Conservation (phyloP, 1,140 invertebrate genomes). For the Heliconius melpomene region DNA sequence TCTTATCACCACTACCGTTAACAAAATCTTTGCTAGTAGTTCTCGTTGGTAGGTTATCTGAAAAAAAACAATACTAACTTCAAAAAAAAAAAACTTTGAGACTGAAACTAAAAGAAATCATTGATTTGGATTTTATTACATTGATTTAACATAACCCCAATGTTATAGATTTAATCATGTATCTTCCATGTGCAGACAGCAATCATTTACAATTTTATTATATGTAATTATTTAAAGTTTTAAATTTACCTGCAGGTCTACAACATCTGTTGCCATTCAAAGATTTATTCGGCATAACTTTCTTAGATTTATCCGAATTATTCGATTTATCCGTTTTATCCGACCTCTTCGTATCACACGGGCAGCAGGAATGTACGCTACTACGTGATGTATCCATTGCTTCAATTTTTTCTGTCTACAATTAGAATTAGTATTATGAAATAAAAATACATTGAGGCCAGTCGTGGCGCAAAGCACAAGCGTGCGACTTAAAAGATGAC, state of each 20-base stretch:
- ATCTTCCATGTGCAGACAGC: too few relatives aligned
- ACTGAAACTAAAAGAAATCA: too few relatives aligned
- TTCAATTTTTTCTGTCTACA: conserved; percentile 71
- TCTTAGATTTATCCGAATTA: conserved; percentile 38
- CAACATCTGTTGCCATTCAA: conserved; percentile 46
- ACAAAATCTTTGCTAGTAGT: conserved; percentile 71
- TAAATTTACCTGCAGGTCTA: conserved; percentile 50
- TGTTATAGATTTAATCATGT: too few relatives aligned
- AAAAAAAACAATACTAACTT: conserved; percentile 7
- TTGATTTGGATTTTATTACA: too few relatives aligned
- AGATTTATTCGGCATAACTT: conserved; percentile 34
- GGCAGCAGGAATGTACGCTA: conserved; percentile 72
- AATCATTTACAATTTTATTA: too few relatives aligned
- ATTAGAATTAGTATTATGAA: too few relatives aligned
- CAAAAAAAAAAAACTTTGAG: too few relatives aligned
- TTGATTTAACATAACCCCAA: too few relatives aligned
- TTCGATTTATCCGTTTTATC: conserved; percentile 1
- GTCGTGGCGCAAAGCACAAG: too few relatives aligned
- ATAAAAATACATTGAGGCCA: too few relatives aligned
- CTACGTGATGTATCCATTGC: conserved; percentile 75
- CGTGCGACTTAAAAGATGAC: too few relatives aligned
- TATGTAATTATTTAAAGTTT: too few relatives aligned
- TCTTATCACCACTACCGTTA: conserved; percentile 61
- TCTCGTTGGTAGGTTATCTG: conserved; percentile 68
- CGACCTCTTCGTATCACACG: conserved; percentile 49